Base-by-base conservation (phyloP, 1,140 invertebrate species). In the Rhyzopertha dominica region DNA sequence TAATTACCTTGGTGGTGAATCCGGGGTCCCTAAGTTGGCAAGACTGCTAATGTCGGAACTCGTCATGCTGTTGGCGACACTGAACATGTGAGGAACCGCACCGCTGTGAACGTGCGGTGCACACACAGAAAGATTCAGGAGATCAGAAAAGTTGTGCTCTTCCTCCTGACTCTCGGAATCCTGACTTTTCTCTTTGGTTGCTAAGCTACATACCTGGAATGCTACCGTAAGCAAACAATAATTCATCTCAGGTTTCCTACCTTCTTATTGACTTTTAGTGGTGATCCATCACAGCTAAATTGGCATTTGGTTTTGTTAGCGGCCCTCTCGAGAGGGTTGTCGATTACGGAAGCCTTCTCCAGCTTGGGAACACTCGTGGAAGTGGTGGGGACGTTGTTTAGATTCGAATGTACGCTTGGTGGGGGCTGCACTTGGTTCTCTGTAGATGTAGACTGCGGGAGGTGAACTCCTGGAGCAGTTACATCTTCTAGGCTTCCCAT, bases 1-100 rank as follows among this genome's bases (percentile, higher is more conserved):
- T n/a, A n/a, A n/a, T n/a, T n/a, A n/a, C n/a, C n/a, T 75, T 0
- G 84, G 84, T 1, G 84, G 84, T 1, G 85, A 88, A 51, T 81
- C 80, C 13, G 78, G 79, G 22, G 78, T 72, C 2, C 71, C 75
- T 12, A 74, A 61, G 47, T 75, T 76, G 3, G 76, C 77, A 50
- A 82, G 60, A 63, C 80, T 82, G 51, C 79, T 82, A 41, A 82
- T 74, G 50, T 79, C 80, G 2, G 80, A 82, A 4, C 75, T 74
- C 12, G 77, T 80, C 56, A 76, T 75, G 38, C 76, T 77, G 63
- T 75, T 74, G 13, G 72, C 54, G 9, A 64, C 58, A 17, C 61
- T 62, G 22, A 55, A 59, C 9, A 50, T 46, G 13, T 55, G 54
- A n/a, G n/a, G n/a, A 5, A 50, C 43, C 12, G 49, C 47, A 17